Conservation (phyloP, 2,888 invertebrate genomes). For the Ferdinandea cuprea region DNA sequence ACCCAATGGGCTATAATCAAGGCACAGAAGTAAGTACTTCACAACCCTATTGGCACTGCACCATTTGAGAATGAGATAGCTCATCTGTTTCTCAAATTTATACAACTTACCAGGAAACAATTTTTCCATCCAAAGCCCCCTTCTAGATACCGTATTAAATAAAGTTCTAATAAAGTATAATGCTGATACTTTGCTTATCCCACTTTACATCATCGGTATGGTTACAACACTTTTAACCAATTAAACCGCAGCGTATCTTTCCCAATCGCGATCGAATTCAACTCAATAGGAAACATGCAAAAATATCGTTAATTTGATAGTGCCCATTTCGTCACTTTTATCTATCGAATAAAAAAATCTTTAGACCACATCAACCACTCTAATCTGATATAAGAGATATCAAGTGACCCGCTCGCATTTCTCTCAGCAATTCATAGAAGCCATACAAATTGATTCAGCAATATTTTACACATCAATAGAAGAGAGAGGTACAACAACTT, state of each 20-base stretch:
- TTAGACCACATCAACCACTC: conserved; percentile 64
- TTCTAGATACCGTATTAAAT: background rate
- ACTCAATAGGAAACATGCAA: conserved; percentile 40
- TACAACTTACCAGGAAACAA: too few species aligned
- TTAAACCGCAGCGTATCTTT: conserved; percentile 23
- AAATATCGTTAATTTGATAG: conserved; percentile 40
- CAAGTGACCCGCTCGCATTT: conserved; percentile 56
- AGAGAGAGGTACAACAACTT: background rate
- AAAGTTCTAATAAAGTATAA: background rate
- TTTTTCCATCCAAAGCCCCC: background rate
- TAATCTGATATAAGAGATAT: conserved; percentile 57
- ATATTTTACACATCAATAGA: conserved; percentile 59
- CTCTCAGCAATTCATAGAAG: conserved; percentile 49
- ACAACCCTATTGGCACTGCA: too few species aligned
- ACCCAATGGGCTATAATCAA: too few species aligned
- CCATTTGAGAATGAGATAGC: too few species aligned
- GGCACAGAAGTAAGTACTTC: too few species aligned
- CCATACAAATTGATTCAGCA: conserved; percentile 56
- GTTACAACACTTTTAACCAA: conserved; percentile 31
- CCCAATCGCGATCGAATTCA: conserved; percentile 26
- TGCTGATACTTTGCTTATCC: background rate
- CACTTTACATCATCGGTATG: conserved; percentile 9
- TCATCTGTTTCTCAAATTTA: too few species aligned
- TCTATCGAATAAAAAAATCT: conserved; percentile 34
- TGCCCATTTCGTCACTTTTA: conserved; percentile 41